Percentiles rank a stretch among this genome's conserved stretches.
Conservation (phyloP, 2,113 vertebrate species). For the Azemiops feae region DNA sequence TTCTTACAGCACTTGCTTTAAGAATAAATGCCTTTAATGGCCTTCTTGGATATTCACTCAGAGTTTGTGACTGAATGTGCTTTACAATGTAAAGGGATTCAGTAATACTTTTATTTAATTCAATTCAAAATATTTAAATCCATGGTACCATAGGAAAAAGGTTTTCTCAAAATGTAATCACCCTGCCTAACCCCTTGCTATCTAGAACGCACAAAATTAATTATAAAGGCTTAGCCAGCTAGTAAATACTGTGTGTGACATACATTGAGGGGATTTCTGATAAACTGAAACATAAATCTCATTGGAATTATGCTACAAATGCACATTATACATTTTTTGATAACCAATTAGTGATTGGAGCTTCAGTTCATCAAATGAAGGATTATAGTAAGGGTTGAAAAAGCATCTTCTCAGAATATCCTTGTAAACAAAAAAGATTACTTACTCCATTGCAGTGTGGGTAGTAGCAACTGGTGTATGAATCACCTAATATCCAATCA, state of each 20-base stretch:
- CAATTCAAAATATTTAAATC: constrained; percentile 61
- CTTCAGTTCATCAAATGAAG: constrained; percentile 45
- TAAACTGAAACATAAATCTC: constrained; percentile 56
- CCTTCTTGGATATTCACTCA: constrained; percentile 43
- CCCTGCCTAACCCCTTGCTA: constrained; percentile 47
- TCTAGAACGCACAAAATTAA: constrained; percentile 58
- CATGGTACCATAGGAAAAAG: constrained; percentile 40
- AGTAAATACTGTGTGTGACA: constrained; percentile 56
- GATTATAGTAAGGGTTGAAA: neutral
- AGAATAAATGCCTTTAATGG: constrained; percentile 51
- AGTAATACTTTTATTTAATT: constrained; percentile 62
- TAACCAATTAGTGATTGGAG: constrained; percentile 42
- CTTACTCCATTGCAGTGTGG: neutral
- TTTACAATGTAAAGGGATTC: constrained; percentile 59
- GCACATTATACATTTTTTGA: constrained; percentile 45
- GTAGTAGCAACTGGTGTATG: neutral
- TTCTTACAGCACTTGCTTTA: constrained; percentile 44
- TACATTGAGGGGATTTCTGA: constrained; percentile 46
- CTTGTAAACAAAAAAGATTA: neutral
- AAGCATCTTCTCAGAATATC: neutral
- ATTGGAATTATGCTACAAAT: constrained; percentile 51
- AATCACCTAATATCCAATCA: neutral
- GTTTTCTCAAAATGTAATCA: constrained; percentile 53
- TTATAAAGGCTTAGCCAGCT: constrained; percentile 52
- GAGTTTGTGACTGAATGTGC: constrained; percentile 35